Percentiles rank a stretch among this genome's conserved stretches.
These are phyloP conservation scores for Akabosia matsudoensis DNA, from an alignment of 1,140 invertebrate genomes.

Conservation along the genomic window DNA sequence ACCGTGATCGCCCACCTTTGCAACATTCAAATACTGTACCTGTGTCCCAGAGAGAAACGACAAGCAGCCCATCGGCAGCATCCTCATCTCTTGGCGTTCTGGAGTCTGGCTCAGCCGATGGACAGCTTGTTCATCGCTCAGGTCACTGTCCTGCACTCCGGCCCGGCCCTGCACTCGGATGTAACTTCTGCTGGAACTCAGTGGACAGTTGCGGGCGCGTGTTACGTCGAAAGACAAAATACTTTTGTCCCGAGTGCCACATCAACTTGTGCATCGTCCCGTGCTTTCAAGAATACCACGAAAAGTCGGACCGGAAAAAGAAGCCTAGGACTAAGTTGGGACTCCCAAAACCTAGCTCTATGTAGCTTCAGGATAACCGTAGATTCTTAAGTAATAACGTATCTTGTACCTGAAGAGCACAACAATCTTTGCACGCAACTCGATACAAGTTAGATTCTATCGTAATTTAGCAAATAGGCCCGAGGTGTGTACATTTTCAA, in stretches of 20 bases:
- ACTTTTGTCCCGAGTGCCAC: conserved; percentile 80
- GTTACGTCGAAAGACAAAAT: conserved; percentile 77
- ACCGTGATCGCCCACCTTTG: neutral
- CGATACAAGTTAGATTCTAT: too few relatives aligned
- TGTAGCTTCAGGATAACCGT: conserved; percentile 16
- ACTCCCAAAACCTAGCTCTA: conserved; percentile 45
- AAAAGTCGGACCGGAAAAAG: conserved; percentile 50
- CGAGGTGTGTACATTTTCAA: too few relatives aligned
- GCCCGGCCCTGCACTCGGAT: conserved; percentile 73
- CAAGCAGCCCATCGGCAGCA: neutral
- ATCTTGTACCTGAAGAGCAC: neutral
- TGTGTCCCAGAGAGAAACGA: neutral
- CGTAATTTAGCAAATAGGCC: too few relatives aligned
- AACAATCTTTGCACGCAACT: too few relatives aligned
- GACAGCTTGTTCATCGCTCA: conserved; percentile 49
- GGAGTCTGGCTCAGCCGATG: neutral
- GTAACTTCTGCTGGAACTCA: conserved; percentile 76
- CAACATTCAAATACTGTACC: neutral
- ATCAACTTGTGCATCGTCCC: conserved; percentile 81
- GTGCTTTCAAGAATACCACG: conserved; percentile 77
- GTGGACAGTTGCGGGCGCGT: conserved; percentile 74
- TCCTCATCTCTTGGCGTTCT: neutral
- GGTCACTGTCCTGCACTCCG: conserved; percentile 74
- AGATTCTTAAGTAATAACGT: neutral
- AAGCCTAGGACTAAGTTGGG: conserved; percentile 31